Evolutionary conservation across 2,113 vertebrate genomes (phyloP), one percentile per base, ranked within the genome.

Genomic region (Leptosomus discolor): DNA sequence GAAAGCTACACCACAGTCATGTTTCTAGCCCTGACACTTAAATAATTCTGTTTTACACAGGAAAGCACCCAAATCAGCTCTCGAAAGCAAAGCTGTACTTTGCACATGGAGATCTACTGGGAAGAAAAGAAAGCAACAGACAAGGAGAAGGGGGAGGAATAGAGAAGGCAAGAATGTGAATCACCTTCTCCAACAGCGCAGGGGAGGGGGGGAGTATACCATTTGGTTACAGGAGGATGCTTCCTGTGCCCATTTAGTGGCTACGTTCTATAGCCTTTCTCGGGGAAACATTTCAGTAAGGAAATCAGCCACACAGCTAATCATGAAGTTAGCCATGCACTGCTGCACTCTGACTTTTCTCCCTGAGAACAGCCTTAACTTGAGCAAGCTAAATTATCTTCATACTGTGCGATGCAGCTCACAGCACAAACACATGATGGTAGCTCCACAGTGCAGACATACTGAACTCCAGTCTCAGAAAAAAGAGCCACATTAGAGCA

Each of bases 141-240:
- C 1, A 7, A 56, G 48, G 73, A 67, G 60, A 76, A 73, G 34
- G 1, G 7, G 36, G 2, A 77, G 29, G 15, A 88, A 87, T 7
- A 94, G 20, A 89, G 50, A 85, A 93, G 16, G 17, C 11, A 90
- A 71, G 63, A 80, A 79, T 9, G 46, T 73, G 70, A 94, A 85
- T 68, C 50, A 85, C 24, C 17, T 54, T 74, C 46, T 94, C n/a
- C 80, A 81, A 5, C 2, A 2, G 17, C 5, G 3, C 0, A 46
- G 19, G 19, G 1, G 30, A n/a, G 0, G 6, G 1, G 30, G 15
- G 12, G 21, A 6, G 19, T 36, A 57, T 1, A 86, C 15, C 18
- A 27, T 37, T 67, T 87, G 27, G 39, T 64, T 93, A 91, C 30
- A 81, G 79, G 26, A 90, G n/a, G 54, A 45, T 63, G 51, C 57